Evolutionary conservation across 2,888 invertebrate genomes (phyloP), one percentile per base, ranked within the genome.

Genomic region (Thymelicus sylvestris): DNA sequence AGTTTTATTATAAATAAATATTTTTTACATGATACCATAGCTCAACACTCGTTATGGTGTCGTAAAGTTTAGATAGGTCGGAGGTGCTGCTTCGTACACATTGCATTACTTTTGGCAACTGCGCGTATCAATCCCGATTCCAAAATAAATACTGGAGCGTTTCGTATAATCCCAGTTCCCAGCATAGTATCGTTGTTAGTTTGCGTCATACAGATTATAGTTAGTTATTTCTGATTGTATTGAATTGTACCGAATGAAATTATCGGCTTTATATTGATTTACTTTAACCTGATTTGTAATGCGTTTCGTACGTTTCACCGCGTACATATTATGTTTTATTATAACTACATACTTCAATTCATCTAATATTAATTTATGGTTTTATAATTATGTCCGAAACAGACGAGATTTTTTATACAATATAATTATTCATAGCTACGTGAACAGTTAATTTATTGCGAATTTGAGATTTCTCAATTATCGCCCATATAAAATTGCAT

Each of bases 81-180:
- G 50, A 52, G 50, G 2, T 72, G 75, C 66, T 67, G 69, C 66
- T 31, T 65, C 57, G 71, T 72, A 75, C 66, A 66, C 72, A 66
- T 66, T 66, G 72, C 71, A 72, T 73, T 73, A 71, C 72, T 71
- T 72, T 77, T 78, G 78, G 77, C 77, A 78, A 74, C 74, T 73
- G 73, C 60, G 68, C 73, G 57, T 76, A 78, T 79, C 74, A 76
- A 76, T 77, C 73, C 65, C 66, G 65, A 73, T 72, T 75, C 72
- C 74, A 68, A 74, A 75, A 73, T 77, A 74, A 73, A 74, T 73
- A 59, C 73, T 66, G 67, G 61, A 73, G 71, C 60, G 59, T 6
- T 31, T 19, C 48, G 31, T 12, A 52, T 64, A 50, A 62, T 2
- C 60, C 8, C 41, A 60, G 41, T 60, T 60, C 60, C 15, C 15